Evolutionary conservation across 64 coral and sea anemone genomes (phyloP).

Genomic region (Montipora efflorescens): DNA sequence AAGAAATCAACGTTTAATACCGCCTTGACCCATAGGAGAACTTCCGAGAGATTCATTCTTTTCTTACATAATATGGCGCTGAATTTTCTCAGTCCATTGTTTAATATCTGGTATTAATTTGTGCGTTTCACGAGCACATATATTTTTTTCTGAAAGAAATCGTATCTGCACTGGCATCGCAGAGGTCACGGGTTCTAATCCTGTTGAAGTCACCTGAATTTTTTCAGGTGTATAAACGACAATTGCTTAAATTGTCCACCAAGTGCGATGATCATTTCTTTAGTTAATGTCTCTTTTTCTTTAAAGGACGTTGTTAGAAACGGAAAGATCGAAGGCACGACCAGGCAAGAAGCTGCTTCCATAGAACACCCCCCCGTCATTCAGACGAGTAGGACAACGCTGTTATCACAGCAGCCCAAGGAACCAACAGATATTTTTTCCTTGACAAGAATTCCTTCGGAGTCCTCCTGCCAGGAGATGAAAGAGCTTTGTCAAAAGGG

Average conservation of each 20-base stretch:
- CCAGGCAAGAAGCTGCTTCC: too few species aligned
- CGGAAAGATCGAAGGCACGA: constrained; percentile 3
- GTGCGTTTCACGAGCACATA: background rate
- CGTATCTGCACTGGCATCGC: background rate
- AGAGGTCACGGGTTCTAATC: too few species aligned
- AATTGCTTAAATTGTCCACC: too few species aligned
- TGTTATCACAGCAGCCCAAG: background rate
- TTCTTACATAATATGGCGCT: background rate
- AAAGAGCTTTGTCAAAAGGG: constrained; percentile 33
- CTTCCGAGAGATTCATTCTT: too few species aligned
- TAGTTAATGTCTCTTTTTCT: too few species aligned
- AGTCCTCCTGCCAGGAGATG: constrained; percentile 46
- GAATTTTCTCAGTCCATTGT: constrained; percentile 5
- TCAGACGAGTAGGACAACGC: background rate
- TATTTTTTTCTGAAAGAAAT: constrained; percentile 16
- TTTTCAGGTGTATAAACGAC: too few species aligned
- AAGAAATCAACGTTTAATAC: too few species aligned
- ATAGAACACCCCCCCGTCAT: too few species aligned
- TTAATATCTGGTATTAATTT: constrained; percentile 25
- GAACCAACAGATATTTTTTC: constrained; percentile 14
- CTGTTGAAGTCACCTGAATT: too few species aligned
- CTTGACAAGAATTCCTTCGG: constrained; percentile 23
- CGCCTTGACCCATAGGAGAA: too few species aligned
- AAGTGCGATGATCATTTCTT: too few species aligned
- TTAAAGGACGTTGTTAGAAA: background rate